Conservation (phyloP, 2,797 vertebrate species). For the Lagodon rhomboides region DNA sequence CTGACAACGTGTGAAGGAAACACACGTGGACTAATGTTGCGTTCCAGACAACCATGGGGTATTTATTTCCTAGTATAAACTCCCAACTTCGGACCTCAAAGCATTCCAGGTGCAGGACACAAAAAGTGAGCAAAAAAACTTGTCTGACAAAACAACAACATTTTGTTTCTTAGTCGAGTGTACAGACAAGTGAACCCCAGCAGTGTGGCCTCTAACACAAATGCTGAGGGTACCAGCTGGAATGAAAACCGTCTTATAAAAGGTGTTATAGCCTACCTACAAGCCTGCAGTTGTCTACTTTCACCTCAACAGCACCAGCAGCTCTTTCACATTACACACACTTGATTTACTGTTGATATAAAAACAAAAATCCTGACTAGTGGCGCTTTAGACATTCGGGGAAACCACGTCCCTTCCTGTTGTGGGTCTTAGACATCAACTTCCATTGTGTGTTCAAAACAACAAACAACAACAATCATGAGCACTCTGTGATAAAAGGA, state of each 20-base stretch:
- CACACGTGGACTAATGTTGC: no score
- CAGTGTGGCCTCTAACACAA: no score
- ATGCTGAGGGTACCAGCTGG: not conserved
- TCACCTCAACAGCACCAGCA: not conserved
- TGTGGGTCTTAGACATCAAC: not conserved
- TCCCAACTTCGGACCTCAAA: no score
- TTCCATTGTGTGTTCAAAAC: not conserved
- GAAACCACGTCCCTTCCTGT: conserved; percentile 15
- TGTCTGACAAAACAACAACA: no score
- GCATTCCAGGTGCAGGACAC: no score
- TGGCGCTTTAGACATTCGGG: not conserved
- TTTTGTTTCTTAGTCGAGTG: no score
- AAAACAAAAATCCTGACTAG: not conserved
- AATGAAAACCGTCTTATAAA: not conserved
- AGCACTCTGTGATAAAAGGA: not conserved
- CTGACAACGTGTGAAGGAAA: no score
- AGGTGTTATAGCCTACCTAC: not conserved
- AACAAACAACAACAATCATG: conserved; percentile 2
- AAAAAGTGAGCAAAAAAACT: no score
- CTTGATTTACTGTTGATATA: not conserved
- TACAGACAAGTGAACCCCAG: no score
- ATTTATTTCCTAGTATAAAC: no score
- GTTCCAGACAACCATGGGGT: no score
- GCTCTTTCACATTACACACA: not conserved
- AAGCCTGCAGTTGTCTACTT: not conserved